Evolutionary conservation across 1,140 invertebrate genomes (phyloP).

Genomic region (Limonius californicus): DNA sequence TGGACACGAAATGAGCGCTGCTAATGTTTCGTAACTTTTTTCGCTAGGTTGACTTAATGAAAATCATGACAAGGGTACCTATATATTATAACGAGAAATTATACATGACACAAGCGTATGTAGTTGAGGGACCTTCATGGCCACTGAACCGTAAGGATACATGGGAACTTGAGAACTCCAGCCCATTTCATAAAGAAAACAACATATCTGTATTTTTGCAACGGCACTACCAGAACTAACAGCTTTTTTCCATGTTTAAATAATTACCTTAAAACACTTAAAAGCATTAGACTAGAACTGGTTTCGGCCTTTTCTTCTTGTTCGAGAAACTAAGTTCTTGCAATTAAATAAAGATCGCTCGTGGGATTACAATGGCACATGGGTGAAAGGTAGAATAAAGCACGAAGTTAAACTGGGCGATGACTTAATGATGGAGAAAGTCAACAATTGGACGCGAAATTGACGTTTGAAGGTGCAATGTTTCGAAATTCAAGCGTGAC

Average conservation of each 20-base stretch:
- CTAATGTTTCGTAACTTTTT: neutral
- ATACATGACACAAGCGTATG: neutral
- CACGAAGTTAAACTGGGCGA: no score
- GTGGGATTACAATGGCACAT: no score
- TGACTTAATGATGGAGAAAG: no score
- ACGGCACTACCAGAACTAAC: neutral
- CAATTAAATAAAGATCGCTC: no score
- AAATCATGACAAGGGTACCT: neutral
- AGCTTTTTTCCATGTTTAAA: neutral
- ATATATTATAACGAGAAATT: no score
- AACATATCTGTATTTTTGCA: neutral
- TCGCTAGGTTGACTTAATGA: neutral
- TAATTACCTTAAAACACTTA: neutral
- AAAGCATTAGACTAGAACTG: neutral
- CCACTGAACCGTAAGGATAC: slow-evolving; percentile 9
- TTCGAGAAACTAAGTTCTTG: no score
- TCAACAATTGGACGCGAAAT: no score
- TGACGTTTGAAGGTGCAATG: no score
- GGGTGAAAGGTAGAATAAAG: no score
- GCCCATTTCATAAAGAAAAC: neutral
- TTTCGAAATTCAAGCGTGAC: no score
- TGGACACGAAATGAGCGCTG: neutral
- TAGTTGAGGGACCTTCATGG: slow-evolving; percentile 1
- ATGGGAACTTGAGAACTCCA: slow-evolving; percentile 2
- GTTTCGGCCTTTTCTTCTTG: neutral